Percentiles rank a stretch among this genome's conserved stretches.
These are phyloP conservation scores for Brevipalpus yothersi DNA, from an alignment of 1,140 invertebrate genomes.

Conservation along the genomic window DNA sequence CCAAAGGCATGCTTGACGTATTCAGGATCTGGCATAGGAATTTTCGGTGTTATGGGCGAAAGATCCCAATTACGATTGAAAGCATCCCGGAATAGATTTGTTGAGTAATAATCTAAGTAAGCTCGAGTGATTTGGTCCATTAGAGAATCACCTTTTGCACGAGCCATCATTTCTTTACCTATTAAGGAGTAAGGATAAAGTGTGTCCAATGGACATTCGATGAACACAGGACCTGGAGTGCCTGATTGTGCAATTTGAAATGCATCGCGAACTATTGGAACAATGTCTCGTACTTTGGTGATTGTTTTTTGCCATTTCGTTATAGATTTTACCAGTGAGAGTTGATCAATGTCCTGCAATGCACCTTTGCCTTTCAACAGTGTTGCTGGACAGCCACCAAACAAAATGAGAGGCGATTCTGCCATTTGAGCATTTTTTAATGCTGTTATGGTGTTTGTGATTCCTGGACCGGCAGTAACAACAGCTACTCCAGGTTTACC, in stretches of 20 bases:
- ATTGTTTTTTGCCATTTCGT: constrained; percentile 30
- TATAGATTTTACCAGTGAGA: constrained; percentile 33
- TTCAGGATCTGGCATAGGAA: constrained; percentile 15
- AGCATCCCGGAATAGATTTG: constrained; percentile 32
- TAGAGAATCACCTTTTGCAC: background rate
- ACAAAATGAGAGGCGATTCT: constrained; percentile 33
- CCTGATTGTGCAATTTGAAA: constrained; percentile 31
- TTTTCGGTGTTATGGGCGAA: constrained; percentile 23
- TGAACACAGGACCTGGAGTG: constrained; percentile 37
- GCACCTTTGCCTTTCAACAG: constrained; percentile 33
- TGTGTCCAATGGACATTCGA: constrained; percentile 37
- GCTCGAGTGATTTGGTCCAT: constrained; percentile 15
- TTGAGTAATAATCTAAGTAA: constrained; percentile 30
- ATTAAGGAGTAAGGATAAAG: constrained; percentile 35
- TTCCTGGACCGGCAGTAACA: constrained; percentile 36
- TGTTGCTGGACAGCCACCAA: constrained; percentile 29
- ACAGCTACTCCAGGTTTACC: constrained; percentile 36
- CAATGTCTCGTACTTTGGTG: constrained; percentile 28
- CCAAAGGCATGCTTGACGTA: constrained; percentile 24
- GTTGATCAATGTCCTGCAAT: constrained; percentile 38
- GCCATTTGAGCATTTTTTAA: constrained; percentile 46
- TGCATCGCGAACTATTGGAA: constrained; percentile 29
- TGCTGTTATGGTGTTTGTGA: constrained; percentile 39
- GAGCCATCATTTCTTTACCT: constrained; percentile 22
- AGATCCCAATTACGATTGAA: constrained; percentile 23